phyloP scores from a whole-genome alignment of 64 coral and sea anemone genomes.

The Catalaphyllia jardinei region DNA sequence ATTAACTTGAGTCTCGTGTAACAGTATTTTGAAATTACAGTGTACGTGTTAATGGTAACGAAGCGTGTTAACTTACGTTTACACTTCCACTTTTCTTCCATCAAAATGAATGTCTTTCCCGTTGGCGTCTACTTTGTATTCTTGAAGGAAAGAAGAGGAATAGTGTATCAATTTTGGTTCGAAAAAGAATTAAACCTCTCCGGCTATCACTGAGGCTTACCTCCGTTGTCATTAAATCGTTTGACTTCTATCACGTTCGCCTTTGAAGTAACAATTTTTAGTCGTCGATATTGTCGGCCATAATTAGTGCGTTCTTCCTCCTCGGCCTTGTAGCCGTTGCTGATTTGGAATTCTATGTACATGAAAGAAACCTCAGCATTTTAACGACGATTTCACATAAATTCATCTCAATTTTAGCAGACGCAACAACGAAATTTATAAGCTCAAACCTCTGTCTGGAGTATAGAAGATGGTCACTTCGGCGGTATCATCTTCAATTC shows the following conservation, averaged over 20 bases:
- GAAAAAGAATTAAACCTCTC: not conserved
- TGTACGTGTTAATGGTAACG: not conserved
- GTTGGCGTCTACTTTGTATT: conserved; percentile 12
- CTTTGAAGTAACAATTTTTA: conserved; percentile 17
- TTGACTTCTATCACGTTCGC: conserved; percentile 7
- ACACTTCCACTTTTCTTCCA: not conserved
- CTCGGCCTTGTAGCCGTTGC: not conserved
- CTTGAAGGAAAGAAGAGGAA: not conserved
- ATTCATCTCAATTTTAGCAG: not conserved
- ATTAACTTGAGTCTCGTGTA: not conserved
- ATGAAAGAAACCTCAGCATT: not conserved
- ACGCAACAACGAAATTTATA: not conserved
- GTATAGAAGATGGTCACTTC: conserved; percentile 36
- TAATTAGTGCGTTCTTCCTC: not conserved
- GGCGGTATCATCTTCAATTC: conserved; percentile 27
- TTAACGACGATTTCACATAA: not conserved
- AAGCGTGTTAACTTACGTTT: not conserved
- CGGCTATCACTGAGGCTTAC: not conserved
- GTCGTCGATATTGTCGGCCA: not conserved
- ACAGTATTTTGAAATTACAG: not conserved
- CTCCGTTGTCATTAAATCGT: not conserved
- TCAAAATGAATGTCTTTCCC: not conserved
- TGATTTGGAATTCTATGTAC: conserved; percentile 12
- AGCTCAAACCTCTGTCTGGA: conserved; percentile 32
- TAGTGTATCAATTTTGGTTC: not conserved